Base-by-base conservation (phyloP, 2,113 vertebrate genomes). In the Osmerus mordax region DNA sequence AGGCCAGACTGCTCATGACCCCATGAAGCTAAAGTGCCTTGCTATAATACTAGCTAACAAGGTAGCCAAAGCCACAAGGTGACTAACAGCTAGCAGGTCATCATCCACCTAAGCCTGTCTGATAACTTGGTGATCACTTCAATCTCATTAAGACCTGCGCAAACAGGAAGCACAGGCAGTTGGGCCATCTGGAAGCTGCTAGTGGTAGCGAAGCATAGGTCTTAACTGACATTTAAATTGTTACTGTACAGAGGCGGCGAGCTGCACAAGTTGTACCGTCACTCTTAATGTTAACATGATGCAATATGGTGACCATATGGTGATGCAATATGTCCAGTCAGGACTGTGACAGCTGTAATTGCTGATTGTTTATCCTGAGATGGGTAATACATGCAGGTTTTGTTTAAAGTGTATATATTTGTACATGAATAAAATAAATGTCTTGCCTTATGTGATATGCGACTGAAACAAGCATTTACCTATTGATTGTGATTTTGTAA, bases 91-190 rank as follows among this genome's bases (percentile, higher is more conserved):
- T 12, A 69, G 71, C 71, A 76, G 79, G 80, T 85, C 80, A 82
- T 83, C 81, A 83, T 81, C 81, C 69, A 69, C 69, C 72, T 80
- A 81, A 88, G 84, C 69, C 78, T 69, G 83, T 81, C 84, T 79
- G 85, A 87, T 84, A 81, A 78, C 80, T 78, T 81, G 85, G 74
- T 71, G 74, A 81, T 84, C 74, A 28, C 76, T 73, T 70, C 74
- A 83, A 87, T 88, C 83, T 80, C 72, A 83, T 86, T 84, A 84
- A 70, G 69, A 55, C 73, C 72, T 65, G 64, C 74, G 65, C 77
- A 70, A 78, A 78, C 78, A 32, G 25, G 0, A 0, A 55, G 36
- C 51, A 56, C 69, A 41, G 63, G 76, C 71, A 87, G 23, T 63
- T 11, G 3, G 12, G 66, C 79, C 78, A 81, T 81, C 79, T 76